Conservation (phyloP, 2,113 vertebrate species). For the Nibea coibor region DNA sequence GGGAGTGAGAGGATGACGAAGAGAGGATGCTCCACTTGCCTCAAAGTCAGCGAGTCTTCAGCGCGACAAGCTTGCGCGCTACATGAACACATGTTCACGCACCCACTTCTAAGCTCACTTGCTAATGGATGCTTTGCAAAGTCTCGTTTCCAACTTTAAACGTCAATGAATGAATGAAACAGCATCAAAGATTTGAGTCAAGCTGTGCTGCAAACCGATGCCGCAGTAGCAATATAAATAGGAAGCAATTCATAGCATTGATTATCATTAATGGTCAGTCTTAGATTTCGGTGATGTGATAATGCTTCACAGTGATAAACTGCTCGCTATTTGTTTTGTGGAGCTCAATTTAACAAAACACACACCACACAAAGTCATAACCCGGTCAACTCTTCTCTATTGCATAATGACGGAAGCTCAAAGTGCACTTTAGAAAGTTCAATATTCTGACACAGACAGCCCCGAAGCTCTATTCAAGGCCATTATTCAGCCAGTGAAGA, state of each 20-base stretch:
- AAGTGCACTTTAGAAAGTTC: constrained; percentile 39
- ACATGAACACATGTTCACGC: constrained; percentile 23
- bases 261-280: constrained; percentile 35
- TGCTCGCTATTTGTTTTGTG: background rate
- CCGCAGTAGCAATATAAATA: background rate
- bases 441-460: constrained; percentile 25
- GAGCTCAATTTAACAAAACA: background rate
- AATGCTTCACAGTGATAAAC: background rate
- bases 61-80: constrained; percentile 5
- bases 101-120: constrained; percentile 2
- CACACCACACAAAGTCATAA: background rate
- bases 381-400: background rate
- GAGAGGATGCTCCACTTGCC: constrained; percentile 48
- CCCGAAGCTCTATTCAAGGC: background rate
- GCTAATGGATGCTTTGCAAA: constrained; percentile 25
- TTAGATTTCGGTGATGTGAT: constrained; percentile 19
- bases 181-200: constrained; percentile 13
- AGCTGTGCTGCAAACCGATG: constrained; percentile 20
- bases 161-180: constrained; percentile 20
- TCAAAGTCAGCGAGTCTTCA: constrained; percentile 41
- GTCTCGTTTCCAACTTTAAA: constrained; percentile 32
- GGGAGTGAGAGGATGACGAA: constrained; percentile 49
- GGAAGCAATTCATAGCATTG: constrained; percentile 13
- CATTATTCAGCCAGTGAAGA: constrained; percentile 32
- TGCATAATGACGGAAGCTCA: background rate